Evolutionary conservation across 2,113 vertebrate species (phyloP), one percentile per base, ranked within the genome.

Genomic region (Prolemur simus): DNA sequence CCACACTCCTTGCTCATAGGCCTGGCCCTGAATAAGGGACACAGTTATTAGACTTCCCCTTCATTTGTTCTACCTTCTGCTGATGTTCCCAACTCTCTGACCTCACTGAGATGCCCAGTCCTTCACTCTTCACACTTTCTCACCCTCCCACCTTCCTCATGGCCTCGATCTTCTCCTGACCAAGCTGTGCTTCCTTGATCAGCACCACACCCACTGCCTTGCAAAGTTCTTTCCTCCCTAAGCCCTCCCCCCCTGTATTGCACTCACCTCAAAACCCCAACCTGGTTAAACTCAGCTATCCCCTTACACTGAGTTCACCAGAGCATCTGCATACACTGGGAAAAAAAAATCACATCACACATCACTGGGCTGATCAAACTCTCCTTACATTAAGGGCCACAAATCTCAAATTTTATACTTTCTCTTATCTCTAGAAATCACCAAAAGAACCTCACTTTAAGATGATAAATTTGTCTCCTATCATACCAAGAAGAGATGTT

Each of bases 41-140:
- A 81, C 45, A 14, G 34, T 29, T 13, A 14, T 47, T 29, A 29
- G 25, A 8, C 2, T 39, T 52, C 4, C 2, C 9, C 34, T 58
- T 47, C 52, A n/a, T 76, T 81, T 71, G 27, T 4, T 64, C 69
- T 56, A 1, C 39, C 3, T 6, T 64, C 27, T 64, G 6, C 29
- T 81, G 76, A 68, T 58, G 25, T 77, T 14, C 42, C 25, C 23
- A 49, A 39, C n/a, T 45, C 60, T 89, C 47, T 87, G 56, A 49
- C 69, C 25, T 69, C 12, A 14, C 64, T 37, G 34, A 56, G 54
- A 21, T 23, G 9, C 32, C 13, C 18, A 11, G 2, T 1, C 7
- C 63, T 6, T 68, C 4, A 0, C n/a, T 4, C 14, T 21, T 60
- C 32, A 27, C 0, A 27, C 56, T 17, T 64, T 32, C 47, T 8